A percentile compares a stretch with the other conserved stretches of the same genome.
Conservation (phyloP, 2,888 invertebrate genomes). For the Drosophila monieri region DNA sequence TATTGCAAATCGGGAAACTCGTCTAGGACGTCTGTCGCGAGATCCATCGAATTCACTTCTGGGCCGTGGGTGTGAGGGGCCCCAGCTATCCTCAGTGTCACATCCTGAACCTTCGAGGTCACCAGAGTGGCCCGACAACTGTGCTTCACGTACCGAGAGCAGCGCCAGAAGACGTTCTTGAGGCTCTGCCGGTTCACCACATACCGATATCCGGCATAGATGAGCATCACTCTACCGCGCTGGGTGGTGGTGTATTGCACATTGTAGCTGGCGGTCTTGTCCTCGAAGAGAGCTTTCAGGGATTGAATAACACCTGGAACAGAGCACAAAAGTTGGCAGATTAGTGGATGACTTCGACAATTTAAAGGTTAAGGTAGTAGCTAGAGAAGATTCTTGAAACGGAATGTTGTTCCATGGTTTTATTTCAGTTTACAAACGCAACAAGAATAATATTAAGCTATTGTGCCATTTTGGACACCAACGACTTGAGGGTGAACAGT, state of each 20-base stretch:
- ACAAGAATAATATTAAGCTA: constrained; percentile 45
- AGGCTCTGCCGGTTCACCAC: constrained; percentile 84
- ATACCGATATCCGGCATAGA: constrained; percentile 83
- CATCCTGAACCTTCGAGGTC: constrained; percentile 82
- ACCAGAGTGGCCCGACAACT: constrained; percentile 83
- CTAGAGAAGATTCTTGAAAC: constrained; percentile 21
- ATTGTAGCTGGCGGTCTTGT: constrained; percentile 75
- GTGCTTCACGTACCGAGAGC: constrained; percentile 83
- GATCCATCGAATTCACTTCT: constrained; percentile 80
- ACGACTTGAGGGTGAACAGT: constrained; percentile 62
- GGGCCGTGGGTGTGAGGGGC: constrained; percentile 83
- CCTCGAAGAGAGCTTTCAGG: constrained; percentile 78
- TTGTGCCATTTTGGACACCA: constrained; percentile 6
- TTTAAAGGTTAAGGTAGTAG: neutral
- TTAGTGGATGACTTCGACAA: neutral
- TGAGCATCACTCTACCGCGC: constrained; percentile 83
- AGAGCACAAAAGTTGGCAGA: constrained; percentile 6
- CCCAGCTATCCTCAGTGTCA: constrained; percentile 81
- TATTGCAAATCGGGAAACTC: constrained; percentile 72
- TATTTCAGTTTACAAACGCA: constrained; percentile 54
- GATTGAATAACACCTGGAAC: constrained; percentile 63
- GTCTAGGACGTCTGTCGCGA: constrained; percentile 77
- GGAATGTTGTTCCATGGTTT: constrained; percentile 46
- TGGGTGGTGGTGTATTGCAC: constrained; percentile 84
- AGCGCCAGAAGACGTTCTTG: constrained; percentile 84